These are phyloP conservation scores for Diplodus sargus DNA, from an alignment of 2,797 vertebrate genomes.

Conservation along the genomic window DNA sequence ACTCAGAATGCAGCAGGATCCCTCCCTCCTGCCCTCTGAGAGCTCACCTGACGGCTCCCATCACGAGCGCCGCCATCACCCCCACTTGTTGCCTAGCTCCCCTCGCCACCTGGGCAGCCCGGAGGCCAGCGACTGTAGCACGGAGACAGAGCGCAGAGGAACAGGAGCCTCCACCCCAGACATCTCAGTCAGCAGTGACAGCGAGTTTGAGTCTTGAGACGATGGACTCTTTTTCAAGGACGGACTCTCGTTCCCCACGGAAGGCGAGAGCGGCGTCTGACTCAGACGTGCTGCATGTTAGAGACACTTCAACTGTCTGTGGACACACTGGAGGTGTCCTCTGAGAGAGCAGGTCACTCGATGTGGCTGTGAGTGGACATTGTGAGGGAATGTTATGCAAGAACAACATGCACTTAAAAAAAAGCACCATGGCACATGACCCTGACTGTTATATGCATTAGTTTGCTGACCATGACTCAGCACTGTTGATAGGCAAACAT, in stretches of 20 bases:
- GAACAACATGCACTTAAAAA: slow-evolving; percentile 79
- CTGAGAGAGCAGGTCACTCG: slow-evolving; percentile 20
- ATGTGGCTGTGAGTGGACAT: slow-evolving; percentile 43
- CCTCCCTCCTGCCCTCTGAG: slow-evolving; percentile 73
- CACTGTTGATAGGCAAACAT: slow-evolving; percentile 22
- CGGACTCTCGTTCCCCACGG: background rate
- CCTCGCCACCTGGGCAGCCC: slow-evolving; percentile 79
- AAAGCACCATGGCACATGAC: slow-evolving; percentile 52
- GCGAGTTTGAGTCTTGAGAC: slow-evolving; percentile 85
- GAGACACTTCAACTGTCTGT: slow-evolving; percentile 39
- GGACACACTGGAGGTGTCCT: slow-evolving; percentile 34
- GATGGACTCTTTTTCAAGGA: background rate
- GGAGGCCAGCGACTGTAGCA: slow-evolving; percentile 84
- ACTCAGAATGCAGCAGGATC: slow-evolving; percentile 83
- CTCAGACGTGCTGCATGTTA: background rate
- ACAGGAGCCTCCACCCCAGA: slow-evolving; percentile 81
- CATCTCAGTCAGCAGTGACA: slow-evolving; percentile 87
- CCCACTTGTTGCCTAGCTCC: slow-evolving; percentile 70
- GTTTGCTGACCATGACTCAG: slow-evolving; percentile 42
- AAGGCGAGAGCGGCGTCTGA: background rate
- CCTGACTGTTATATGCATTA: slow-evolving; percentile 45
- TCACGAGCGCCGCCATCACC: slow-evolving; percentile 74
- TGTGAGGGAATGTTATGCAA: slow-evolving; percentile 40
- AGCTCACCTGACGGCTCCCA: slow-evolving; percentile 75
- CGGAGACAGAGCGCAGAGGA: slow-evolving; percentile 73